Percentiles rank a stretch among this genome's conserved stretches.
These are phyloP conservation scores for crab-eating macaque (Macaca fascicularis) DNA, from an alignment of 2,113 vertebrate species.

Conservation along the genomic window T2T-MFA8v1.1 NC_088393.1:4243501-4244000, in stretches of 20 bases:
- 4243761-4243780: background rate
- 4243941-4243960: no score
- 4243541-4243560: rapidly evolving
- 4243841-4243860: background rate
- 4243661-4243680: rapidly evolving
- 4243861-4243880: background rate
- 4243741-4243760: background rate
- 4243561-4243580: no score
- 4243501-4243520: no score
- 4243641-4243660: background rate
- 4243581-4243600: no score
- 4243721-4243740: background rate
- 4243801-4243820: background rate
- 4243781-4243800: background rate
- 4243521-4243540: no score
- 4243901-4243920: background rate
- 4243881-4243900: no score
- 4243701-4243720: background rate
- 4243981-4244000: rapidly evolving
- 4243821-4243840: background rate
- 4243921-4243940: background rate
- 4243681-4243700: background rate
- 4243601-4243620: no score
- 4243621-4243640: no score
- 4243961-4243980: background rate